phyloP scores from a whole-genome alignment of 2,797 vertebrate genomes.

The Enteromius thamalakanensis region DNA sequence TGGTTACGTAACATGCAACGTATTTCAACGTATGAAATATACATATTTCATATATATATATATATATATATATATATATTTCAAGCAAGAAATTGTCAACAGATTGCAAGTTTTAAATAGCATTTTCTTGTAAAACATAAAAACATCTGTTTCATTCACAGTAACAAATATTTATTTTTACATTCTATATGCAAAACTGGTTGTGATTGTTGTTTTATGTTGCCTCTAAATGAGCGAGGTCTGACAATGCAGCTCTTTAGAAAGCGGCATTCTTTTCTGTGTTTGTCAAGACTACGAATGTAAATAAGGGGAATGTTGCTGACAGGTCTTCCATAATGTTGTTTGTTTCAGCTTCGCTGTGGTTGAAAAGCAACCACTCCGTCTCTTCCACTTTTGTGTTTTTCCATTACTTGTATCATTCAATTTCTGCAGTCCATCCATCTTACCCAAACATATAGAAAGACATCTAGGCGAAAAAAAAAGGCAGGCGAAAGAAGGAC shows the following conservation, averaged over 20 bases:
- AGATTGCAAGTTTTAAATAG: not conserved
- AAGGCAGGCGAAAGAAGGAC: not conserved
- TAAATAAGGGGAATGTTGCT: not conserved
- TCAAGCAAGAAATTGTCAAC: not conserved
- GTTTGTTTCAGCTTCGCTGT: not conserved
- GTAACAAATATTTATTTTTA: not conserved
- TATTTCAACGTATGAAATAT: no score
- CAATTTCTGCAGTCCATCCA: slow-evolving; percentile 8
- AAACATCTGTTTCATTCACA: not conserved
- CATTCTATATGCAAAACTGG: not conserved
- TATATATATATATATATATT: no score
- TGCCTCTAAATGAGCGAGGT: not conserved
- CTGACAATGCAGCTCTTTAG: not conserved
- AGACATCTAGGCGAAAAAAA: not conserved
- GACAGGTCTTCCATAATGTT: slow-evolving; percentile 8
- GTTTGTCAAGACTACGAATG: slow-evolving; percentile 2
- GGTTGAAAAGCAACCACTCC: not conserved
- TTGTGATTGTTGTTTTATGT: not conserved
- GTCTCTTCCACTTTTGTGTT: not conserved
- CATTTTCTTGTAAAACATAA: not conserved
- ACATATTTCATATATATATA: no score
- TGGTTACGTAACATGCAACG: no score
- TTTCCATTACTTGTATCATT: not conserved
- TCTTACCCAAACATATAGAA: not conserved
- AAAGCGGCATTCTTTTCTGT: not conserved